phyloP scores from a whole-genome alignment of 2,113 vertebrate species.

The Phylloscopus whistleri region DNA sequence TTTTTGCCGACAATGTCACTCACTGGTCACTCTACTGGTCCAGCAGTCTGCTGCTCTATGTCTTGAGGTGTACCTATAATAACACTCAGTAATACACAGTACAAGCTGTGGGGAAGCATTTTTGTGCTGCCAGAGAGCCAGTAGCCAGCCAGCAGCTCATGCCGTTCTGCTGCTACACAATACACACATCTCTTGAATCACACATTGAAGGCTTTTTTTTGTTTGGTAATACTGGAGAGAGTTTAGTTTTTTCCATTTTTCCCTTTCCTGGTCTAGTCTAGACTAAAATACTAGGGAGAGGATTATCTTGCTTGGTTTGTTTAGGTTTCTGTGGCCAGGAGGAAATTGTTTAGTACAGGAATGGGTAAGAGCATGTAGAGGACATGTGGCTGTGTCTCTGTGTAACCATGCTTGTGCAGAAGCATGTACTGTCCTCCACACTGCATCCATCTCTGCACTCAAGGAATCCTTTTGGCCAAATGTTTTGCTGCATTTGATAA shows the following conservation, averaged over 20 bases:
- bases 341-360: not conserved
- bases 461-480: not conserved
- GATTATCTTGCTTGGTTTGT: not conserved
- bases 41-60: not conserved
- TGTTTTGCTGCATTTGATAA: not conserved
- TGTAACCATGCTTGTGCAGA: not conserved
- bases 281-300: not conserved
- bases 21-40: not conserved
- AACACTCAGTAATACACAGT: not conserved
- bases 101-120: not conserved
- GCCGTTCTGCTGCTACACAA: not conserved
- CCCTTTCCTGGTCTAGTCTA: not conserved
- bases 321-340: not conserved
- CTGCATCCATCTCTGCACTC: not conserved
- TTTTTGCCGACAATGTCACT: not conserved
- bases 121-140: not conserved
- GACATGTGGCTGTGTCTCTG: not conserved
- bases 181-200: conserved; percentile 8
- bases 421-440: not conserved
- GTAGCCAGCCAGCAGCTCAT: not conserved
- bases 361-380: not conserved
- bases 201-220: not conserved
- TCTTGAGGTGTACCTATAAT: not conserved
- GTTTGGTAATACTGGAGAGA: not conserved
- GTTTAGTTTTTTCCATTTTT: not conserved